A percentile compares a stretch with the other conserved stretches of the same genome.
These are phyloP conservation scores for Alethe castanea DNA, from an alignment of 2,113 vertebrate species.

Conservation along the genomic window DNA sequence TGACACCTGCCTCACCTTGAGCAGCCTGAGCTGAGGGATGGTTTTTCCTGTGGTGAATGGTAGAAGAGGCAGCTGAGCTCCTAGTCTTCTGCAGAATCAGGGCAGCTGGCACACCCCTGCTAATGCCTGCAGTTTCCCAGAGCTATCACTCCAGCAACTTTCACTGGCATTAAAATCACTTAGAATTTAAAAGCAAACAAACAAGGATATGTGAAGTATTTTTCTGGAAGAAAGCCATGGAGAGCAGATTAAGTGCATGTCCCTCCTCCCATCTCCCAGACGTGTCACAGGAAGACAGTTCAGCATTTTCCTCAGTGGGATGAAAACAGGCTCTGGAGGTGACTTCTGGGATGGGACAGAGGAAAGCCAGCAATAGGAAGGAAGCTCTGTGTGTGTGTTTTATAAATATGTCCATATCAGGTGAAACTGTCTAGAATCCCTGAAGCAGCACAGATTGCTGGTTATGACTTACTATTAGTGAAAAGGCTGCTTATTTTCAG, in stretches of 20 bases:
- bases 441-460: neutral
- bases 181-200: constrained; percentile 52
- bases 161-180: constrained; percentile 31
- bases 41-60: neutral
- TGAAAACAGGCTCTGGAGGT: neutral
- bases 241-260: neutral
- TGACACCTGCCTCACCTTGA: neutral
- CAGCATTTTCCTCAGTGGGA: neutral
- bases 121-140: neutral
- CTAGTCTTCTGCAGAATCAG: neutral
- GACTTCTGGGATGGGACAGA: neutral
- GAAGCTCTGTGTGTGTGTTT: neutral
- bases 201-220: constrained; percentile 29
- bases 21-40: neutral
- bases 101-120: neutral
- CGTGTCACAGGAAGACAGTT: neutral
- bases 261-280: neutral
- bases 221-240: constrained; percentile 30
- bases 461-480: neutral
- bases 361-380: neutral
- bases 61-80: neutral
- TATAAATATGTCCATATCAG: neutral
- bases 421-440: neutral
- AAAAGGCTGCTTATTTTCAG: neutral
- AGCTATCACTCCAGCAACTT: constrained; percentile 21